Evolutionary conservation across 2,113 vertebrate species (phyloP).

Genomic region (Pachypanchax playfairii): DNA sequence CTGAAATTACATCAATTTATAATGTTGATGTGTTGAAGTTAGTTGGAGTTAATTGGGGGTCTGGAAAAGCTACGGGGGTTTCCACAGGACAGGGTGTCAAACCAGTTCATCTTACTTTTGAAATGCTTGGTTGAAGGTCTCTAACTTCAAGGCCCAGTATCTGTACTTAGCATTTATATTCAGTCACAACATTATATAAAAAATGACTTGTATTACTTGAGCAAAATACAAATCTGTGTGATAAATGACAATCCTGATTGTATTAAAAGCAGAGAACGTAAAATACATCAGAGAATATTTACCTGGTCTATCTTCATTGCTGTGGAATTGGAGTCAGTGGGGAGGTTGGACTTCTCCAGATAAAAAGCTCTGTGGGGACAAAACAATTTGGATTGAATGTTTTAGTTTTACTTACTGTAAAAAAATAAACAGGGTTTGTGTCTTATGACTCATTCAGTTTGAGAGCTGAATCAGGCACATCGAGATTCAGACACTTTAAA

Average conservation of each 20-base stretch:
- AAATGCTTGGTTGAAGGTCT: conserved; percentile 76
- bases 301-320: conserved; percentile 98
- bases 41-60: conserved; percentile 66
- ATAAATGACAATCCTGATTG: background rate
- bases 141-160: conserved; percentile 80
- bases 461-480: conserved; percentile 46
- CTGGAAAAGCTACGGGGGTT: conserved; percentile 43
- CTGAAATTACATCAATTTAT: conserved; percentile 36
- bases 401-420: background rate
- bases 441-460: conserved; percentile 28
- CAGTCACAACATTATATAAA: conserved; percentile 67
- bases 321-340: conserved; percentile 89
- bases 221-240: conserved; percentile 12
- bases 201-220: conserved; percentile 39
- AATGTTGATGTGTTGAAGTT: conserved; percentile 49
- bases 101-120: conserved; percentile 74
- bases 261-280: background rate
- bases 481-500: conserved; percentile 16
- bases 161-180: conserved; percentile 79
- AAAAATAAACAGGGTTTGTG: conserved; percentile 13
- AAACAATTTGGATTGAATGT: conserved; percentile 24
- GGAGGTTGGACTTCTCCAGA: conserved; percentile 93
- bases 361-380: conserved; percentile 89
- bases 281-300: conserved; percentile 45
- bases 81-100: conserved; percentile 41